Evolutionary conservation across 2,797 vertebrate genomes (phyloP).

Genomic region (Micrastur ruficollis): DNA sequence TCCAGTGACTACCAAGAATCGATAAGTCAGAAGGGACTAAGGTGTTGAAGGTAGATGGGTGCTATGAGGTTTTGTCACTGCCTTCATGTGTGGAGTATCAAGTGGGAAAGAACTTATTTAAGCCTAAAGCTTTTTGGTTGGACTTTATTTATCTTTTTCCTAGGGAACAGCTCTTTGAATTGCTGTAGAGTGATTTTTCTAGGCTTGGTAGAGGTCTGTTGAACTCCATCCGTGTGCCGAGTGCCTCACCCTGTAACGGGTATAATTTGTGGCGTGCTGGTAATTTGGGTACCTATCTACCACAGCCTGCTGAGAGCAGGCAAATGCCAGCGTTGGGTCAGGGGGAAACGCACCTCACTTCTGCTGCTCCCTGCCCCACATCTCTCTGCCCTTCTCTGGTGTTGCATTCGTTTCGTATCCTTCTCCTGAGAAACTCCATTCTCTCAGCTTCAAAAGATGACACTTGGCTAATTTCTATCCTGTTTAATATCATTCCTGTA

Average conservation of each 20-base stretch:
- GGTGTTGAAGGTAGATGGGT: not conserved
- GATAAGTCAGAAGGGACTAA: not conserved
- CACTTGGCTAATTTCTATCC: not conserved
- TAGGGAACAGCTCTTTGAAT: not conserved
- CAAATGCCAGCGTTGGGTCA: fast-evolving
- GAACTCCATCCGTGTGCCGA: fast-evolving
- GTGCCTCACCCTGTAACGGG: fast-evolving
- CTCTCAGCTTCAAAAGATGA: not conserved
- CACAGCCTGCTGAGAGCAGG: not conserved
- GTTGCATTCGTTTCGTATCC: fast-evolving
- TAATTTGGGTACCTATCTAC: too few relatives aligned
- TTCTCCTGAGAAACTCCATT: not conserved
- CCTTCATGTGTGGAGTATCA: not conserved
- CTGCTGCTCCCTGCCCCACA: not conserved
- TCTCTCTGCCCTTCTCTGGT: not conserved
- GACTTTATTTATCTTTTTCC: too few relatives aligned
- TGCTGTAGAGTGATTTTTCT: not conserved
- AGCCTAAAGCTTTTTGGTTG: not conserved
- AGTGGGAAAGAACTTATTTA: not conserved
- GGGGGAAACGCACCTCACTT: not conserved
- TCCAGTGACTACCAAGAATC: fast-evolving
- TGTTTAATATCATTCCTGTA: not conserved
- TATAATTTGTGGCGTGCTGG: not conserved
- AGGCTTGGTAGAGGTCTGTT: not conserved
- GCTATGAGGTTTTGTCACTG: not conserved